These are phyloP conservation scores for Drosophila sturtevanti DNA, from an alignment of 1,140 invertebrate genomes.

Conservation along the genomic window DNA sequence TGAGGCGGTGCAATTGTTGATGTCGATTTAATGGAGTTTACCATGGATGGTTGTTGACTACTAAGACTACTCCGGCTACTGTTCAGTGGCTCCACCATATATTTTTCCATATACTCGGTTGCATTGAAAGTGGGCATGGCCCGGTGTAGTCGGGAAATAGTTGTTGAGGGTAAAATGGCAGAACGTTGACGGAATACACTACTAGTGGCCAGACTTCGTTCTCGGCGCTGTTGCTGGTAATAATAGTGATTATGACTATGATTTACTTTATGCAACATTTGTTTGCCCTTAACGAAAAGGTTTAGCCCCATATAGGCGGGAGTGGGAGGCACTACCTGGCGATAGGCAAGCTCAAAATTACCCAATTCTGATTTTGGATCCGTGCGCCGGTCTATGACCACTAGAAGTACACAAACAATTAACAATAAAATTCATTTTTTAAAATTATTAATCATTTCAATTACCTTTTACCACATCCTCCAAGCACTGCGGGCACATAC, in stretches of 20 bases:
- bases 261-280: conserved; percentile 66
- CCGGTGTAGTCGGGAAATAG: conserved; percentile 65
- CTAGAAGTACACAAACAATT: conserved; percentile 83
- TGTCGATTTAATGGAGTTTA: background rate
- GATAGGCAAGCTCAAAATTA: conserved; percentile 92
- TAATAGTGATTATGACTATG: conserved; percentile 58
- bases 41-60: conserved; percentile 34
- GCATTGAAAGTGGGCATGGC: conserved; percentile 81
- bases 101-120: conserved; percentile 78
- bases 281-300: conserved; percentile 79
- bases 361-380: conserved; percentile 93
- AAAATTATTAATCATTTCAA: background rate
- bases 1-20: conserved; percentile 20
- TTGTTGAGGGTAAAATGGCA: conserved; percentile 54
- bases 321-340: conserved; percentile 88
- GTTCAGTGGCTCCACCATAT: conserved; percentile 66
- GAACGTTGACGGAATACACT: conserved; percentile 68
- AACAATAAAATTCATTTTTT: background rate
- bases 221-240: conserved; percentile 64
- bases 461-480: conserved; percentile 97
- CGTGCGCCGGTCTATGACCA: conserved; percentile 91
- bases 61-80: conserved; percentile 68
- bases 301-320: conserved; percentile 91
- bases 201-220: conserved; percentile 64
- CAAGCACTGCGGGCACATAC: conserved; percentile 92